phyloP scores from a whole-genome alignment of 2,888 invertebrate genomes.

The Stomorhina lunata region DNA sequence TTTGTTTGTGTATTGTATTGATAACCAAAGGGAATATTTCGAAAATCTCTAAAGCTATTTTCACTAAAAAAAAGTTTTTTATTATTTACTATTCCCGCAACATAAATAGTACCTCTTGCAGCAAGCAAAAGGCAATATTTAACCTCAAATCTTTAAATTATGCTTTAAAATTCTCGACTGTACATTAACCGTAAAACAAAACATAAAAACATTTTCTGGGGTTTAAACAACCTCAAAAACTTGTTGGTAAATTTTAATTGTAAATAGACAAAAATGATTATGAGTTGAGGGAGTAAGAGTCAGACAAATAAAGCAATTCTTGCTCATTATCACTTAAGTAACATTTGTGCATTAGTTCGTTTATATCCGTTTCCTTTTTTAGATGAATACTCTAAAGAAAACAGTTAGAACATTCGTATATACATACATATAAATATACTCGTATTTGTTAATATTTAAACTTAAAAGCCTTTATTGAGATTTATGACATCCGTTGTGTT shows the following conservation, averaged over 20 bases:
- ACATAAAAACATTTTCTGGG: background rate
- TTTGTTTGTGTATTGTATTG: too few relatives aligned
- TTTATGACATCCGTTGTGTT: conserved; percentile 60
- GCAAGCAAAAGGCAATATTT: background rate
- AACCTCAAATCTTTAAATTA: too few relatives aligned
- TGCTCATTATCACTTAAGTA: conserved; percentile 33
- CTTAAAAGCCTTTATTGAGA: conserved; percentile 52
- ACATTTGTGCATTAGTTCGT: conserved; percentile 38
- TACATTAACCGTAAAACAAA: background rate
- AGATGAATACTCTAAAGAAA: background rate
- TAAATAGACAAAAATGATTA: background rate
- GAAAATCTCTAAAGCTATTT: too few relatives aligned
- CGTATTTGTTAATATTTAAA: conserved; percentile 28
- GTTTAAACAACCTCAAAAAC: background rate
- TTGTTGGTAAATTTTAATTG: background rate
- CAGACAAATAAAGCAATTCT: conserved; percentile 10
- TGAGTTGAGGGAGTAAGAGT: background rate
- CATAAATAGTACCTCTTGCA: background rate
- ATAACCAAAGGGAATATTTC: too few relatives aligned
- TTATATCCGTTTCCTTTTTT: conserved; percentile 55
- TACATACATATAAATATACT: background rate
- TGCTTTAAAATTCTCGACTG: too few relatives aligned
- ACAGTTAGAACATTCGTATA: background rate
- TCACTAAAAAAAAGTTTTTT: too few relatives aligned
- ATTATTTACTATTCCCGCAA: too few relatives aligned